Percentiles rank a stretch among this genome's conserved stretches.
phyloP scores from a whole-genome alignment of 2,888 invertebrate genomes.

The Rhabditoides inermis region DNA sequence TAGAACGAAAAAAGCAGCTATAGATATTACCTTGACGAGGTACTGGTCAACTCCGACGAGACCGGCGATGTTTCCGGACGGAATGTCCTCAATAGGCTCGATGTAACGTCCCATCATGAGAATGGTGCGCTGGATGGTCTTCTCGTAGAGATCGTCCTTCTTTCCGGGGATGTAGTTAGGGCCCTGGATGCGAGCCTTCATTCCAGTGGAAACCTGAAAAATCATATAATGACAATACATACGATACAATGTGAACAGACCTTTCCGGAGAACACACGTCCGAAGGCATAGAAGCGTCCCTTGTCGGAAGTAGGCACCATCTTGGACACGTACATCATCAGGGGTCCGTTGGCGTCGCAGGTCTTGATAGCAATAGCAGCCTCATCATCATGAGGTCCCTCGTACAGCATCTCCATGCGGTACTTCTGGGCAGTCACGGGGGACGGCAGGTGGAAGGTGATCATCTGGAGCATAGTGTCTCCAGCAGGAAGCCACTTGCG shows the following conservation, averaged over 20 bases:
- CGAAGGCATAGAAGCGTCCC: constrained; percentile 99
- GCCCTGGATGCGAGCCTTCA: constrained; percentile 88
- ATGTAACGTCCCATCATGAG: constrained; percentile 99
- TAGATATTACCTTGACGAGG: constrained; percentile 69
- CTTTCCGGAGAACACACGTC: constrained; percentile 96
- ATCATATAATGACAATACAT: background rate
- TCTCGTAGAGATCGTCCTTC: constrained; percentile 97
- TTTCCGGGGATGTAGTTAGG: constrained; percentile 95
- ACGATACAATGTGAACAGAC: constrained; percentile 53
- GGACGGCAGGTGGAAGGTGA: constrained; percentile 54
- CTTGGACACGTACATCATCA: constrained; percentile 34
- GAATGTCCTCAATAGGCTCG: constrained; percentile 98
- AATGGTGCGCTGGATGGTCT: constrained; percentile 95
- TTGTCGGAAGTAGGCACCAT: constrained; percentile 86
- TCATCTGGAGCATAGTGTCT: constrained; percentile 27
- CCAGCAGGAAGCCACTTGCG: constrained; percentile 28
- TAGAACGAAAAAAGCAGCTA: background rate
- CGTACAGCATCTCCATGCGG: constrained; percentile 27
- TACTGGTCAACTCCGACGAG: constrained; percentile 99
- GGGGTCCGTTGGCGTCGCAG: constrained; percentile 26
- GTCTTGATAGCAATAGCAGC: constrained; percentile 21
- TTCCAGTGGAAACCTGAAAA: constrained; percentile 54
- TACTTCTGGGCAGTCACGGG: constrained; percentile 14
- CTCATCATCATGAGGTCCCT: constrained; percentile 29
- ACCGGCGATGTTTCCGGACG: constrained; percentile 98